Evolutionary conservation across 2,113 vertebrate species (phyloP), one percentile per base, ranked within the genome.

Genomic region (Gasterosteus aculeatus): DNA sequence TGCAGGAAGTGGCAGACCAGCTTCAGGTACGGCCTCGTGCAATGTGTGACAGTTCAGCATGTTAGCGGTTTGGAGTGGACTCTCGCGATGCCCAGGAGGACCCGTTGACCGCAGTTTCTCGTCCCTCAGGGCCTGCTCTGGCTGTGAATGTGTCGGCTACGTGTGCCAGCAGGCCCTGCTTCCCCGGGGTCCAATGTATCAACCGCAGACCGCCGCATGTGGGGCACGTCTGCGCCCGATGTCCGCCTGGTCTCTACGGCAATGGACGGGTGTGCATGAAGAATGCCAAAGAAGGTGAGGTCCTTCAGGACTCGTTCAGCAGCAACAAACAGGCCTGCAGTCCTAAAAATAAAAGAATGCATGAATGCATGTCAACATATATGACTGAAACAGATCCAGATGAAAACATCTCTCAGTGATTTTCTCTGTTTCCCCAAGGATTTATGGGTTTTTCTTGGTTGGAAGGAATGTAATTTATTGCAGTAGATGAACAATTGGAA

Each of bases 91-190:
- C 59, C 4, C 12, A 15, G 38, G 39, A 22, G 18, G 59, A 11
- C 19, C 59, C 8, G 11, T 9, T 35, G 64, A 83, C 18, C 12
- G 2, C 9, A 5, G n/a, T 44, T 51, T 71, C 12, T 65, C 35
- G 18, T 76, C 5, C 72, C 7, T 39, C 44, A 78, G 72, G 72
- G n/a, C 75, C 65, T 4, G 71, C 58, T 72, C n/a, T 1, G 18
- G 63, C 54, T 9, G 77, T 60, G 7, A 85, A 83, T 0, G 1
- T 69, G 0, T 88, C 91, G 0, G 84, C 87, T 2, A 89, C 85
- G 0, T 96, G 95, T 77, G 86, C 92, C 77, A 92, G 79, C 42
- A 80, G 94, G 59, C 94, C 94, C 0, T 96, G 95, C 39, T 96
- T 96, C 72, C 95, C 94, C 0, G 94, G 95, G 8, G 93, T 86